Conservation (phyloP, 2,797 vertebrate genomes). For the Amblyopsis hoosieri region DNA sequence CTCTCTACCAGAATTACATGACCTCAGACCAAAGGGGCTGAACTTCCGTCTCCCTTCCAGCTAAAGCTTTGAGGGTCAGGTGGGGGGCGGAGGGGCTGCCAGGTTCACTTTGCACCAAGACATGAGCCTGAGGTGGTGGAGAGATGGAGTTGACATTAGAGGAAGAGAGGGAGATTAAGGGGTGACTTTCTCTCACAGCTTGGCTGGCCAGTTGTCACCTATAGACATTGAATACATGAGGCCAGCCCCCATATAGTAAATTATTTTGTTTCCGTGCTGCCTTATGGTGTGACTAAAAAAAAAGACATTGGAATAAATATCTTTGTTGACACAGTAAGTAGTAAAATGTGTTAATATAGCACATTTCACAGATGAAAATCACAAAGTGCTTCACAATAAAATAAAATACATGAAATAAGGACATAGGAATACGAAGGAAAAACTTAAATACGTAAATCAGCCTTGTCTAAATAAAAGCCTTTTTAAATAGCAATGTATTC, state of each 20-base stretch:
- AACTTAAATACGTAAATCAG: no score
- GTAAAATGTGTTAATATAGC: no score
- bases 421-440: no score
- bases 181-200: conserved; percentile 12
- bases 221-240: background rate
- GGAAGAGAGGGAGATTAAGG: conserved; percentile 33
- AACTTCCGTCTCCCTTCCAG: conserved; percentile 56
- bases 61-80: conserved; percentile 21
- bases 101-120: conserved; percentile 56
- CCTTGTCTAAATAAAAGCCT: no score
- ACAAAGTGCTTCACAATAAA: no score
- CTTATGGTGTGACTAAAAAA: background rate
- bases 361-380: no score
- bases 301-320: background rate
- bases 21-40: conserved; percentile 65
- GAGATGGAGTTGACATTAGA: conserved; percentile 50
- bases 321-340: no score
- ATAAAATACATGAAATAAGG: no score
- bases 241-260: no score
- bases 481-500: no score
- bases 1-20: conserved; percentile 52
- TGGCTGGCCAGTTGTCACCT: conserved; percentile 14
- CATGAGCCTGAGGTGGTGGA: conserved; percentile 58
- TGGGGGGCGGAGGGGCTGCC: conserved; percentile 14
- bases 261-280: background rate